Evolutionary conservation across 2,113 vertebrate genomes (phyloP).

Genomic region (Poeciliopsis retropinna): DNA sequence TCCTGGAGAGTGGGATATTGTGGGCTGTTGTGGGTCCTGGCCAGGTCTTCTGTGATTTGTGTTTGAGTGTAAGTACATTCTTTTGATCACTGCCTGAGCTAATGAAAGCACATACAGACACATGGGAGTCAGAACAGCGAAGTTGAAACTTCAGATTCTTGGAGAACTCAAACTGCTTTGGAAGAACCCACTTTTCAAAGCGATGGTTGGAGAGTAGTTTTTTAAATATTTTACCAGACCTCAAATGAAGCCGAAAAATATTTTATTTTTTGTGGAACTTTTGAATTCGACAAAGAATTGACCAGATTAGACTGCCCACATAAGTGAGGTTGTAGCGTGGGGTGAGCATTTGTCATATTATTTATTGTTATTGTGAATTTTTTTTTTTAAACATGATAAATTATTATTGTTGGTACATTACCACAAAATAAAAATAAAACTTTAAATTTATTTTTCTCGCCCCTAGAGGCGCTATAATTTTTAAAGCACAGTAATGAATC

Average conservation of each 20-base stretch:
- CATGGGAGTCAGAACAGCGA: slow-evolving; percentile 43
- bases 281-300: slow-evolving; percentile 2
- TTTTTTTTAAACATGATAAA: too few species aligned
- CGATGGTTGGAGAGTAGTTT: neutral
- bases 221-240: neutral
- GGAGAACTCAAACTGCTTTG: slow-evolving; percentile 12
- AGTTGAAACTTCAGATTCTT: slow-evolving; percentile 35
- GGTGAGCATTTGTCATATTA: too few species aligned
- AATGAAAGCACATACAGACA: slow-evolving; percentile 65
- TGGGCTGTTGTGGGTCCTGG: slow-evolving; percentile 48
- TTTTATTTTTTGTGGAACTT: slow-evolving; percentile 22
- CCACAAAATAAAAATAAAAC: too few species aligned
- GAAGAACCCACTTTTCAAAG: slow-evolving; percentile 27
- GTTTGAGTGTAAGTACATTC: slow-evolving; percentile 56
- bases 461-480: neutral
- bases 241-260: slow-evolving; percentile 7
- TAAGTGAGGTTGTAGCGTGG: neutral
- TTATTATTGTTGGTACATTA: too few species aligned
- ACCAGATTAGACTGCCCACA: neutral
- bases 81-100: slow-evolving; percentile 68
- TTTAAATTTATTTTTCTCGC: too few species aligned
- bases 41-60: slow-evolving; percentile 57
- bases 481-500: neutral
- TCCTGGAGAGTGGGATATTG: slow-evolving; percentile 64
- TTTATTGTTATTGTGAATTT: too few species aligned